Evolutionary conservation across 2,888 invertebrate genomes (phyloP).

Genomic region (Sussaba pulchella): DNA sequence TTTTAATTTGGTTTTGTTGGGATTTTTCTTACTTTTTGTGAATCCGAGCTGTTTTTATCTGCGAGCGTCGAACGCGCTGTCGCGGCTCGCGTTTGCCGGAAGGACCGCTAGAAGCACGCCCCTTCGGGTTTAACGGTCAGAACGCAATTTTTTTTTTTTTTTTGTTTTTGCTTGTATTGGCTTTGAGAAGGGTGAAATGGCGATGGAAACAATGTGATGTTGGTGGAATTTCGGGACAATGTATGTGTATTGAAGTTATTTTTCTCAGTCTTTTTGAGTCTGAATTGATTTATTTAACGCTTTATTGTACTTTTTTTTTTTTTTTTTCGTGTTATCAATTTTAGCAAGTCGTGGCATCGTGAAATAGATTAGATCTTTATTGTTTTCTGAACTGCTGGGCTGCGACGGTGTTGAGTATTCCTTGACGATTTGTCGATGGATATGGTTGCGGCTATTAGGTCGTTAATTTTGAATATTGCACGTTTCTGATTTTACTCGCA

Average conservation of each 20-base stretch:
- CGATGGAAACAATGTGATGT: conserved; percentile 20
- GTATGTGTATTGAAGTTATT: no score
- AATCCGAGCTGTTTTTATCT: no score
- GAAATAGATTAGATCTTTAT: neutral
- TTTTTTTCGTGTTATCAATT: neutral
- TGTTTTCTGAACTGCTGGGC: neutral
- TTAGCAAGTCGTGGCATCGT: neutral
- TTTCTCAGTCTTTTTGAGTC: neutral
- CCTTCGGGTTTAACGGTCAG: conserved; percentile 5
- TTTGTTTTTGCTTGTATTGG: neutral
- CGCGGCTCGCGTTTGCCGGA: neutral
- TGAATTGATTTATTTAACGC: neutral
- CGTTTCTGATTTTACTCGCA: neutral
- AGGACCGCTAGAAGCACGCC: conserved; percentile 5
- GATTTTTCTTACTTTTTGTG: no score
- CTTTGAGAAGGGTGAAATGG: neutral
- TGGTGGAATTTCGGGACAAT: no score
- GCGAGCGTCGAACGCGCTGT: no score
- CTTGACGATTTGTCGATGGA: no score
- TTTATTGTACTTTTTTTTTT: neutral
- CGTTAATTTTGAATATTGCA: neutral
- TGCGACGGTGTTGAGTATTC: neutral
- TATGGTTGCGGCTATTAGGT: neutral
- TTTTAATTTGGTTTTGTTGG: neutral
- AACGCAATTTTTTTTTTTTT: conserved; percentile 7